Percentiles rank a stretch among this genome's conserved stretches.
These are phyloP conservation scores for Chaenogobius annularis DNA, from an alignment of 2,113 vertebrate species.

Conservation along the genomic window DNA sequence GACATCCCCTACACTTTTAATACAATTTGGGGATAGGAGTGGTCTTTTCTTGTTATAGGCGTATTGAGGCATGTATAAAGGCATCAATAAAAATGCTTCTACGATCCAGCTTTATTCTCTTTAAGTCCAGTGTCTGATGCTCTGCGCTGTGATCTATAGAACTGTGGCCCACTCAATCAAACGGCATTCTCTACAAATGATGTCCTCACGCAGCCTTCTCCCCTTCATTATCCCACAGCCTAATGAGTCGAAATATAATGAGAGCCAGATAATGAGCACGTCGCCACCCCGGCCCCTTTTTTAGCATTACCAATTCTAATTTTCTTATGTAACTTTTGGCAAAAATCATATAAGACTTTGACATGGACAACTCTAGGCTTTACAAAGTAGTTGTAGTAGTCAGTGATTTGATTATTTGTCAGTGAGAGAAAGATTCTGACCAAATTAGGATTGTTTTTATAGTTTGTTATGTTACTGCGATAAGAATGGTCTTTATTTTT, in stretches of 20 bases:
- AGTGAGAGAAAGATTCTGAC: not conserved
- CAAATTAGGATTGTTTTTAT: no score
- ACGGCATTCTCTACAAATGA: constrained; percentile 23
- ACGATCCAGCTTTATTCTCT: not conserved
- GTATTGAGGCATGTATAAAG: not conserved
- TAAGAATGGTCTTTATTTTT: no score
- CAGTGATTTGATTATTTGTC: not conserved
- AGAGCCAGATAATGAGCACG: constrained; percentile 27
- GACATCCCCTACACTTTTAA: not conserved
- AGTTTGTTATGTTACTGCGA: no score
- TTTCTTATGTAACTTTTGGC: constrained; percentile 10
- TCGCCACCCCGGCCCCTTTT: constrained; percentile 9
- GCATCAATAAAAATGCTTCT: not conserved
- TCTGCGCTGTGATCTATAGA: not conserved
- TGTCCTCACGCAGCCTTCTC: constrained; percentile 15
- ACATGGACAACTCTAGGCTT: not conserved
- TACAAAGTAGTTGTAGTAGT: not conserved
- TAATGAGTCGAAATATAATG: constrained; percentile 44
- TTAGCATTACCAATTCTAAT: constrained; percentile 25
- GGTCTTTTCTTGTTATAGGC: not conserved
- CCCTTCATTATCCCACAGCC: constrained; percentile 33
- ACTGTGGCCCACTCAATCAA: constrained; percentile 4
- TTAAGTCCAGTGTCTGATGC: not conserved
- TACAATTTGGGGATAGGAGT: not conserved
- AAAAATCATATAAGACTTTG: constrained; percentile 17